phyloP scores from a whole-genome alignment of 2,113 vertebrate genomes.

The Mobula birostris region DNA sequence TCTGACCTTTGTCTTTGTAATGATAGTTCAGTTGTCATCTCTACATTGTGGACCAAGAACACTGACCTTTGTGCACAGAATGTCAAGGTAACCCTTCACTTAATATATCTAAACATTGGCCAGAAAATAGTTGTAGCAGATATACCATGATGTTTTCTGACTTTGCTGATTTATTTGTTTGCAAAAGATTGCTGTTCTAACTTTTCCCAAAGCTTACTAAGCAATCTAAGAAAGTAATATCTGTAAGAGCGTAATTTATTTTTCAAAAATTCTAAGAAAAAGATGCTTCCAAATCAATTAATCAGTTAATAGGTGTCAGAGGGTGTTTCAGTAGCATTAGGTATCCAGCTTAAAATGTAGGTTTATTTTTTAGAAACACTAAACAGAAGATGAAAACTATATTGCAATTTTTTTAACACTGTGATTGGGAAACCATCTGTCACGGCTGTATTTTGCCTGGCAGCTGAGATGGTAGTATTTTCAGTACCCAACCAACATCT shows the following conservation, averaged over 20 bases:
- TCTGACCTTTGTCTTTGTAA: constrained; percentile 96
- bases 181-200: constrained; percentile 45
- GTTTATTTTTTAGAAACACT: background rate
- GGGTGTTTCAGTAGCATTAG: background rate
- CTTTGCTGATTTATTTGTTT: constrained; percentile 49
- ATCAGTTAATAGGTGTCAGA: background rate
- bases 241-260: background rate
- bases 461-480: background rate
- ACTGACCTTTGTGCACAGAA: constrained; percentile 90
- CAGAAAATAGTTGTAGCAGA: constrained; percentile 50
- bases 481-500: background rate
- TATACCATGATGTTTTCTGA: background rate
- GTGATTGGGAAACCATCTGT: background rate
- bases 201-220: background rate
- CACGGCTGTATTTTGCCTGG: background rate
- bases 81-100: constrained; percentile 86
- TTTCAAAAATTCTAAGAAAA: background rate
- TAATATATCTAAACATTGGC: constrained; percentile 82
- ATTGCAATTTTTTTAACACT: background rate
- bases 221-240: background rate
- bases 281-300: background rate
- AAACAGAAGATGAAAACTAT: background rate
- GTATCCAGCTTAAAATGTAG: background rate
- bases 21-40: constrained; percentile 85
- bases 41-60: constrained; percentile 77